Percentiles rank a stretch among this genome's conserved stretches.
phyloP scores from a whole-genome alignment of 2,888 invertebrate species.

The Cephus sareptanus region DNA sequence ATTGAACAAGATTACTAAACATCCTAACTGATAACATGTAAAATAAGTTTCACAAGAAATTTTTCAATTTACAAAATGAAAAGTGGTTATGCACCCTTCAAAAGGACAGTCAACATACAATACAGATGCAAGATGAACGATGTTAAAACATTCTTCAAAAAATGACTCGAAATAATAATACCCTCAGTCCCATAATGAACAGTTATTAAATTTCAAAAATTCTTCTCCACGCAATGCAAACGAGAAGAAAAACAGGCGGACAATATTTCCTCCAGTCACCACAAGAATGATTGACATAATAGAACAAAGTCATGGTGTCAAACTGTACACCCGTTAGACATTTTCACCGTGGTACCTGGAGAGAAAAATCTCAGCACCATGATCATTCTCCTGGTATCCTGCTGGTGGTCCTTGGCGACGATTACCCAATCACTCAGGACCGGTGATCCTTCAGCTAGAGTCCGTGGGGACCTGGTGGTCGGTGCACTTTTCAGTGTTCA shows the following conservation, averaged over 20 bases:
- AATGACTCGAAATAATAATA: not conserved
- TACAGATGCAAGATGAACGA: not conserved
- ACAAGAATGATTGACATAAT: not conserved
- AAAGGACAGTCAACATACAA: not conserved
- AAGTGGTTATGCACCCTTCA: not conserved
- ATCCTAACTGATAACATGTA: not conserved
- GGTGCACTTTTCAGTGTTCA: constrained; percentile 54
- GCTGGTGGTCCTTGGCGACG: constrained; percentile 9
- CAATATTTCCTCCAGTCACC: not conserved
- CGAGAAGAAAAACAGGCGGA: not conserved
- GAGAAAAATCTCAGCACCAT: not conserved
- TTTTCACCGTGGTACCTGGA: not conserved
- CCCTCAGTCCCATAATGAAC: not conserved
- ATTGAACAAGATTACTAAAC: not conserved
- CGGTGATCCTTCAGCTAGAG: constrained; percentile 42
- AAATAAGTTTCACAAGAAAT: not conserved
- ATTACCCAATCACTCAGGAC: constrained; percentile 20
- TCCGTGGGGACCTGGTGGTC: constrained; percentile 48
- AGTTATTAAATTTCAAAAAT: not conserved
- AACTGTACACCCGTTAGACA: not conserved
- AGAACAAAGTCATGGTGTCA: not conserved
- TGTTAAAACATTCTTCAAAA: not conserved
- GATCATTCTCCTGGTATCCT: constrained; percentile 14
- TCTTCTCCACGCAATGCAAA: not conserved
- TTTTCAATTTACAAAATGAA: not conserved